phyloP scores from a whole-genome alignment of 2,888 invertebrate genomes.

The Dioctria linearis region DNA sequence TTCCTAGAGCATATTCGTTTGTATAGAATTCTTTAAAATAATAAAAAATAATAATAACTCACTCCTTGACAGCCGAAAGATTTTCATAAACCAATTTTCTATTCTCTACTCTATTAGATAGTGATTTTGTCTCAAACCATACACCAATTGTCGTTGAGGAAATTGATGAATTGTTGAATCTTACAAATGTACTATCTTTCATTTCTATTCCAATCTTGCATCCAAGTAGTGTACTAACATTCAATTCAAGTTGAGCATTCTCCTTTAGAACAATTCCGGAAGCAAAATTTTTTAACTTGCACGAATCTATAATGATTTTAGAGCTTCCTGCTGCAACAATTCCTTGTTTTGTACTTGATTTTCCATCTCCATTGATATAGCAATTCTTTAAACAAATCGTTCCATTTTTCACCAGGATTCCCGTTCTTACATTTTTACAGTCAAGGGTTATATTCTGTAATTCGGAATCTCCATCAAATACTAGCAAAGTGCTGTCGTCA shows the following conservation, averaged over 20 bases:
- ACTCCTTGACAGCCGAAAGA: constrained; percentile 59
- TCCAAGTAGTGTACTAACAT: constrained; percentile 64
- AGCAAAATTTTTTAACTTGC: constrained; percentile 72
- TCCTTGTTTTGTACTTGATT: constrained; percentile 73
- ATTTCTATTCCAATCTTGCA: constrained; percentile 65
- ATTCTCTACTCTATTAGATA: constrained; percentile 61
- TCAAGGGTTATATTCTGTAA: constrained; percentile 74
- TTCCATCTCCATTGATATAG: constrained; percentile 72
- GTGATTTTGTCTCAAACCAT: constrained; percentile 70
- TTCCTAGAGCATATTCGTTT: constrained; percentile 26
- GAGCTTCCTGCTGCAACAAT: constrained; percentile 71
- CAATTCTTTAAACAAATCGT: constrained; percentile 72
- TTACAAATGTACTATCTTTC: constrained; percentile 69
- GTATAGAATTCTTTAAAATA: background rate
- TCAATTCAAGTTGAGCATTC: constrained; percentile 66
- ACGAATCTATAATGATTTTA: constrained; percentile 71
- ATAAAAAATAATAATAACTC: constrained; percentile 34
- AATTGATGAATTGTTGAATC: constrained; percentile 70
- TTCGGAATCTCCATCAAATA: constrained; percentile 72
- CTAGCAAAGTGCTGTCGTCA: constrained; percentile 73
- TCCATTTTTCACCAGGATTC: constrained; percentile 72
- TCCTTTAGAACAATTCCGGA: constrained; percentile 73
- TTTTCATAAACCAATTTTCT: constrained; percentile 56
- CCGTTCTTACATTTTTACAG: constrained; percentile 73
- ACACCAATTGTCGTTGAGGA: constrained; percentile 72